A percentile compares a stretch with the other conserved stretches of the same genome.
These are phyloP conservation scores for Unio pictorum DNA, from an alignment of 2,888 invertebrate species.

Conservation along the genomic window DNA sequence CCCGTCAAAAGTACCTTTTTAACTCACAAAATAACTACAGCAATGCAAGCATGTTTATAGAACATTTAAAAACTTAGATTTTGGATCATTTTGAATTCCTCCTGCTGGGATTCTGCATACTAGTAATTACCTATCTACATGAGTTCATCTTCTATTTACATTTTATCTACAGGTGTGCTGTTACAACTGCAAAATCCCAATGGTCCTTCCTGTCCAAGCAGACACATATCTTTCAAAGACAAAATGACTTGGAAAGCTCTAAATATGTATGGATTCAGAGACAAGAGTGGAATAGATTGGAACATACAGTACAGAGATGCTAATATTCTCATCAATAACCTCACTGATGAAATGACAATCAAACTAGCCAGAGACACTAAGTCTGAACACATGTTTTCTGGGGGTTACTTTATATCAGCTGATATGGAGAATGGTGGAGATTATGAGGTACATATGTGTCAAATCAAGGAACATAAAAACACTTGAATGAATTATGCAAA, in stretches of 20 bases:
- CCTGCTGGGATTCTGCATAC: too few relatives aligned
- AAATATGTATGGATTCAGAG: constrained; percentile 21
- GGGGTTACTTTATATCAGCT: constrained; percentile 28
- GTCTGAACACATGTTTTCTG: constrained; percentile 23
- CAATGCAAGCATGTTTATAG: too few relatives aligned
- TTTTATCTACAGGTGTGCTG: constrained; percentile 9
- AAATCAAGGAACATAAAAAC: too few relatives aligned
- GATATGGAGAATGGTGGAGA: constrained; percentile 33
- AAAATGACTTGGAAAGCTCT: constrained; percentile 17
- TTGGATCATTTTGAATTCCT: too few relatives aligned
- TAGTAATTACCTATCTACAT: not conserved
- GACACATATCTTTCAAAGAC: constrained; percentile 3
- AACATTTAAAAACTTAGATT: too few relatives aligned
- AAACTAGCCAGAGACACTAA: constrained; percentile 33
- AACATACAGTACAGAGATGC: constrained; percentile 20
- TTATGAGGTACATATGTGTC: constrained; percentile 24
- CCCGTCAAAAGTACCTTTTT: too few relatives aligned
- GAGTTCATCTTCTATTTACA: too few relatives aligned
- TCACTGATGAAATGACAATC: constrained; percentile 21
- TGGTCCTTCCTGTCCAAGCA: constrained; percentile 18
- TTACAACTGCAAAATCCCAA: constrained; percentile 14
- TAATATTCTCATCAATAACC: constrained; percentile 21
- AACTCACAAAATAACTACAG: too few relatives aligned
- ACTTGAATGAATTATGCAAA: too few relatives aligned
- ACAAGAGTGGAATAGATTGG: constrained; percentile 35